Conservation (phyloP, 2,797 vertebrate genomes). For the Vultur gryphus region DNA sequence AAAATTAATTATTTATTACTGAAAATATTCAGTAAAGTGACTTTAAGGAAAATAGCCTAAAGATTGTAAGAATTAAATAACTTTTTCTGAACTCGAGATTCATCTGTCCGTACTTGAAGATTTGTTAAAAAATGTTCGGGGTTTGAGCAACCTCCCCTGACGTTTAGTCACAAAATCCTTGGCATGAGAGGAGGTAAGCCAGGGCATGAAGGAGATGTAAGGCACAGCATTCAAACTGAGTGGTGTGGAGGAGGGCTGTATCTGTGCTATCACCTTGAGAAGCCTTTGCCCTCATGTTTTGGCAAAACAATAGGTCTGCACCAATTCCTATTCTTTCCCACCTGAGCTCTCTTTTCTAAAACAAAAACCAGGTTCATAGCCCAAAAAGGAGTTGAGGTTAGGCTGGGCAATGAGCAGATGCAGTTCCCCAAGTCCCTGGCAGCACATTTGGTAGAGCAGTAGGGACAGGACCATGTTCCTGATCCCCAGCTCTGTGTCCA, state of each 20-base stretch:
- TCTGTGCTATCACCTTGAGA: neutral
- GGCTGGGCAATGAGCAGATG: neutral
- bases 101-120: neutral
- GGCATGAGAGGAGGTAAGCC: neutral
- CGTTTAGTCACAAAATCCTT: neutral
- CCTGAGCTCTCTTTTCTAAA: neutral
- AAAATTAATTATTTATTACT: neutral
- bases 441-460: neutral
- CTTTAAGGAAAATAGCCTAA: neutral
- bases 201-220: neutral
- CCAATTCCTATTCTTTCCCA: neutral
- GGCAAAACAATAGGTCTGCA: neutral
- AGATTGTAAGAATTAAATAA: neutral
- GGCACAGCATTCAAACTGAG: neutral
- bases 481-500: neutral
- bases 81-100: neutral
- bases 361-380: too few species aligned
- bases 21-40: neutral
- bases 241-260: neutral
- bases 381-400: neutral
- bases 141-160: neutral
- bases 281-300: neutral
- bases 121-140: neutral
- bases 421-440: neutral
- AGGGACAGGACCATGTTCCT: neutral